phyloP scores from a whole-genome alignment of 2,113 vertebrate species.

The Rhabdornis inornatus region DNA sequence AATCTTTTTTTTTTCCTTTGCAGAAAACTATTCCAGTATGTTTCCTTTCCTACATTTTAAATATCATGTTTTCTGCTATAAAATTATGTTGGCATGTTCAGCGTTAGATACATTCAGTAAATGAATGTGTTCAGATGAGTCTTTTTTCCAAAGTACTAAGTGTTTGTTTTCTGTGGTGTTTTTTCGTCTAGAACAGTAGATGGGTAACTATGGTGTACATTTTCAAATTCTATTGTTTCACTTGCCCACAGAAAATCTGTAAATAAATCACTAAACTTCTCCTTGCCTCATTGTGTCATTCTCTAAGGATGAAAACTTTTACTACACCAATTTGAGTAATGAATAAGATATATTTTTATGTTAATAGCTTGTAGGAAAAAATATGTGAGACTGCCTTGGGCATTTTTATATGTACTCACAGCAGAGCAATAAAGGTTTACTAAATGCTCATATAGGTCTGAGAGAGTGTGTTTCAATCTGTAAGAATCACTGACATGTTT shows the following conservation, averaged over 20 bases:
- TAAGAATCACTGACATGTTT: neutral
- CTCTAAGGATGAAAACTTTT: neutral
- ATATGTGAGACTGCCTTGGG: neutral
- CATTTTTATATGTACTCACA: neutral
- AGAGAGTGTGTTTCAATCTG: neutral
- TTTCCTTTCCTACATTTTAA: constrained; percentile 15
- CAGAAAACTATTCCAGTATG: constrained; percentile 20
- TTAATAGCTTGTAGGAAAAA: neutral
- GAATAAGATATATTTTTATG: neutral
- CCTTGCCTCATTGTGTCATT: neutral
- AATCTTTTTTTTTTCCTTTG: neutral
- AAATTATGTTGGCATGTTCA: constrained; percentile 18
- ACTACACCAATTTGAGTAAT: neutral
- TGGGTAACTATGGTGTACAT: neutral
- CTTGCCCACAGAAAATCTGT: neutral
- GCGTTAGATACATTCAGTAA: neutral
- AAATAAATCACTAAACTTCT: neutral
- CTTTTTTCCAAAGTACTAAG: neutral
- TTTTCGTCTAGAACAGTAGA: neutral
- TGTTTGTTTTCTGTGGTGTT: neutral
- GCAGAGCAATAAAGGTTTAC: neutral
- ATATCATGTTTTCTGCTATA: neutral
- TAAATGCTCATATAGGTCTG: neutral
- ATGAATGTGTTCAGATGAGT: neutral
- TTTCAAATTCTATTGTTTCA: neutral